Conservation (phyloP, 2,797 vertebrate species). For the Sebastes kiyomatsui region DNA sequence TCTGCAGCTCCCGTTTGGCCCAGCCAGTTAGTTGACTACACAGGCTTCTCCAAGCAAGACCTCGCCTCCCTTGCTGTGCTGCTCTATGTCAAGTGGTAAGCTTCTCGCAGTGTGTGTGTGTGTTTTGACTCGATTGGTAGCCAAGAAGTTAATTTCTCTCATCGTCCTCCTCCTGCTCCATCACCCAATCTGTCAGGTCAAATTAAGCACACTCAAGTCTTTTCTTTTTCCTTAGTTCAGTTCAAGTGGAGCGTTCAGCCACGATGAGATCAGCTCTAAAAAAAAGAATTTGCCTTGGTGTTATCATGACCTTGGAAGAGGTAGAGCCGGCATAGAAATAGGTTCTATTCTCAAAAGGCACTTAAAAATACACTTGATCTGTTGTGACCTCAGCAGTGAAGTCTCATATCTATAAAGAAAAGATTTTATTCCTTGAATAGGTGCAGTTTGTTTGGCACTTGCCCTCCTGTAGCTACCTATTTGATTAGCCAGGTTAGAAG, state of each 20-base stretch:
- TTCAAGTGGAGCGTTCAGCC: not conserved
- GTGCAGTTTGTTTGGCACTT: not conserved
- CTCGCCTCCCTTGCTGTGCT: slow-evolving; percentile 86
- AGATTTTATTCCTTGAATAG: not conserved
- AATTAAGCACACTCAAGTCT: not conserved
- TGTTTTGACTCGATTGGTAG: not conserved
- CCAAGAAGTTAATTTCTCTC: slow-evolving; percentile 5
- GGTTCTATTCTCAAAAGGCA: not conserved
- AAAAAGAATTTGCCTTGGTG: not conserved
- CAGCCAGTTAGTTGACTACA: slow-evolving; percentile 86
- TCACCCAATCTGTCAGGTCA: not conserved
- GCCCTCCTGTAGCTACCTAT: not conserved
- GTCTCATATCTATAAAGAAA: not conserved
- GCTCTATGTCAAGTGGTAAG: slow-evolving; percentile 95
- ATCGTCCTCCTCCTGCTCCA: not conserved
- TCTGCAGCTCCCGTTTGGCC: slow-evolving; percentile 91
- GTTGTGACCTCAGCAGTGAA: not conserved
- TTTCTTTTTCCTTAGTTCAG: not conserved
- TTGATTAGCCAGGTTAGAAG: not conserved
- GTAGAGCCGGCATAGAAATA: not conserved
- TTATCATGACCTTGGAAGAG: not conserved
- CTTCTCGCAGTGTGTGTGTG: not conserved
- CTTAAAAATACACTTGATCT: not conserved
- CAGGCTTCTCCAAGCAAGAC: slow-evolving; percentile 90
- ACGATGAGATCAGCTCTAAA: not conserved